Base-by-base conservation (phyloP, 2,797 vertebrate species). In the Pangasius djambal region DNA sequence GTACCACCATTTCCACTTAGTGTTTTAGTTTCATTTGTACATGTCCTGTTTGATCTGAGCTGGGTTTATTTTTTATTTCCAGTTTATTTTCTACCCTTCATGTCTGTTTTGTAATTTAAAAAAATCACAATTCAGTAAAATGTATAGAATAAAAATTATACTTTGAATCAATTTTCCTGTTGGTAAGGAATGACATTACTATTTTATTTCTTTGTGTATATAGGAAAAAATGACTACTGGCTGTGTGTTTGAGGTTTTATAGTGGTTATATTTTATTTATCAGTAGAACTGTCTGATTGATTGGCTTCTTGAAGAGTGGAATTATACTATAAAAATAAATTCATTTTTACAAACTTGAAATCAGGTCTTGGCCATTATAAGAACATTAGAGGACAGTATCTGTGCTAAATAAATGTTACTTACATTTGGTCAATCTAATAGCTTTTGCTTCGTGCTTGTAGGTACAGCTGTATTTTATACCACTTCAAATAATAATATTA, bases 201-300 rank as follows among this genome's bases (percentile, higher is more conserved):
- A 70, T 70, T 83, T 50, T 87, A 75, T 75, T 52, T 88, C 59
- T 55, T 22, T 77, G 75, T 65, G 10, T 89, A 75, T 88, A 74
- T 52, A 59, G 57, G 28, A 44, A 31, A 52, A 50, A 69, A 74
- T 34, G 12, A 25, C 40, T 40, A 55, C 15, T 83, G 40, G 44
- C 10, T 75, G 18, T 44, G 70, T 20, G 65, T 81, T 72, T 79
- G 52, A 72, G 25, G 34, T 84, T 78, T 61, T 44, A 50, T 28
- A 79, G 67, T 55, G 78, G 31, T 1, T 75, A 52, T 88, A 20
- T 85, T 37, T 70, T 88, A 86, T 89, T 90, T 91, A 88, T 87
- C 34, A 78, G 55, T 87, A 34, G 50, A 37, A 61, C 57, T 37
- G n/a, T 34, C n/a, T 78, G 40, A 48, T 85, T 83, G 37, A 78